Base-by-base conservation (phyloP, 2,888 invertebrate genomes). In the Drosophila antonietae region DNA sequence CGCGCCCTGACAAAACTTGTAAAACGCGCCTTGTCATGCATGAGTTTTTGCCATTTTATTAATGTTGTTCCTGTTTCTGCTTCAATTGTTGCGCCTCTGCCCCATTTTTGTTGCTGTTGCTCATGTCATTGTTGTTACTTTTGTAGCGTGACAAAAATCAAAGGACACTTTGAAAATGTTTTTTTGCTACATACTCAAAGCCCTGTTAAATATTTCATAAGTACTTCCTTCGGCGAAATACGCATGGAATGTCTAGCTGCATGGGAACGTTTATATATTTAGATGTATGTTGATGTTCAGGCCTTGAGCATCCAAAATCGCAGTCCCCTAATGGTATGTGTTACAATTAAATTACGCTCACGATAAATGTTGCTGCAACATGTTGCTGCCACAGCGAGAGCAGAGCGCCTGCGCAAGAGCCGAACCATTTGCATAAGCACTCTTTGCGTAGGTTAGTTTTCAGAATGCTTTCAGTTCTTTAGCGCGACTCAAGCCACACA, bases 401-500 rank as follows among this genome's bases (percentile, higher is more conserved):
- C 18, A 35, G n/a, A 3, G 59, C 87, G 89, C 64, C 43, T 55
- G 68, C 61, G 72, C 44, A 28, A 28, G 47, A 15, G 60, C 7
- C 33, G 31, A 31, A 63, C 51, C 59, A 84, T 85, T 89, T 84
- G 89, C 89, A 81, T 81, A 68, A 49, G 39, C 53, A 46, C 60
- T 49, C 73, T 43, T 67, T 60, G 80, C 46, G 41, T 80, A 75
- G 78, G 81, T 59, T 72, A 72, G 64, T 73, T 78, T 78, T 44
- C 74, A 37, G 23, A 51, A 39, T 23, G 31, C 31, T 18, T 67
- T 89, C 85, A 84, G 84, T 85, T 85, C 71, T 79, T 80, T 58
- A 77, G 53, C 84, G 86, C 90, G 88, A 75, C 80, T 79, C 83
- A 80, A 89, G 90, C 80, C 90, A 89, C 71, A 88, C 86, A 69